A percentile compares a stretch with the other conserved stretches of the same genome.
Evolutionary conservation across 2,888 invertebrate genomes (phyloP).

Genomic region (Empis livida): DNA sequence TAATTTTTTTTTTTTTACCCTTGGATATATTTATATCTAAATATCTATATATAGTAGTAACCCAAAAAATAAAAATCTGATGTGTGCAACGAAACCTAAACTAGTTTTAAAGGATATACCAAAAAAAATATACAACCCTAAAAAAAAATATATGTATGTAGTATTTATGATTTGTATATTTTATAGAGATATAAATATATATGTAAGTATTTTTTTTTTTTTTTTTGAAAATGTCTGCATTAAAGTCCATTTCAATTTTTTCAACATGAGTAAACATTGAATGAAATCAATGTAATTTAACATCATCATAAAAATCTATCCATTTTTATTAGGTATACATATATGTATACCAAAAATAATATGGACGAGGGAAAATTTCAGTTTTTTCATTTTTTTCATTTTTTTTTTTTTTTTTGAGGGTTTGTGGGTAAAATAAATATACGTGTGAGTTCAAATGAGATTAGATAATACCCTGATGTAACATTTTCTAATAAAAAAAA

Average conservation of each 20-base stretch:
- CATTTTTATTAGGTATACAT: not conserved
- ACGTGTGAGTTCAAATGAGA: too few species aligned
- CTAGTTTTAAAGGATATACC: not conserved
- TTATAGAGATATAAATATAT: not conserved
- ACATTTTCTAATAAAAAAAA: too few species aligned
- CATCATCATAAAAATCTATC: conserved; percentile 1
- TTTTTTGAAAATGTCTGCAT: not conserved
- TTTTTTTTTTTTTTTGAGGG: not conserved
- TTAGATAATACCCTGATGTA: too few species aligned
- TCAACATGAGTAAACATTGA: conserved; percentile 1
- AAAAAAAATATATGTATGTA: not conserved
- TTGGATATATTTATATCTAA: not conserved
- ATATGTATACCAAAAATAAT: not conserved
- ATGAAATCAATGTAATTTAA: conserved; percentile 2
- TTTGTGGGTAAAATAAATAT: too few species aligned
- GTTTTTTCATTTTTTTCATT: not conserved
- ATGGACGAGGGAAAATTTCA: not conserved
- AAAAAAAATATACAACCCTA: not conserved
- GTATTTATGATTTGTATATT: not conserved
- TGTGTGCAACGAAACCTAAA: not conserved
- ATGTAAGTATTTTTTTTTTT: not conserved
- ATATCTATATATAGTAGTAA: not conserved
- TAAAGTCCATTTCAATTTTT: conserved; percentile 1
- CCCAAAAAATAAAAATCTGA: not conserved
- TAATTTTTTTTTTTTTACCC: not conserved